Conservation (phyloP, 2,888 invertebrate genomes). For the Gymnocheta viridis region DNA sequence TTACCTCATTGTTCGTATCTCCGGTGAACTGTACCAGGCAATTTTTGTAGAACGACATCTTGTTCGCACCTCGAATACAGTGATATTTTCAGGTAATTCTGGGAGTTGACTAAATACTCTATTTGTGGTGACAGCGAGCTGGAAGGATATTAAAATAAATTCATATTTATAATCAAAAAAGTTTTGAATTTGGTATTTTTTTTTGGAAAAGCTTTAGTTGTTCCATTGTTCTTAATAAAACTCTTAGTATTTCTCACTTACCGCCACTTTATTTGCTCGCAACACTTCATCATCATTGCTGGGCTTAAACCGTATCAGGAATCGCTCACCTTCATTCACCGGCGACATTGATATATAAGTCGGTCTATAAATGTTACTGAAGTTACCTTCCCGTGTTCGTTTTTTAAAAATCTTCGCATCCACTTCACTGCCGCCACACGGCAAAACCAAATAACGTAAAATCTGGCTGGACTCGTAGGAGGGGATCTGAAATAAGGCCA, state of each 20-base stretch:
- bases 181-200: background rate
- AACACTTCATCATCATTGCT: conserved; percentile 83
- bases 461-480: conserved; percentile 21
- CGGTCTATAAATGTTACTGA: conserved; percentile 82
- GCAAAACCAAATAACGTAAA: conserved; percentile 83
- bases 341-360: conserved; percentile 81
- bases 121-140: conserved; percentile 83
- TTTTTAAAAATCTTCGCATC: conserved; percentile 82
- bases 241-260: conserved; percentile 75
- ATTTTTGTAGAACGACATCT: conserved; percentile 84
- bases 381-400: conserved; percentile 78
- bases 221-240: no score
- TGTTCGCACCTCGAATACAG: conserved; percentile 83
- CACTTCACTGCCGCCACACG: conserved; percentile 84
- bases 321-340: conserved; percentile 81
- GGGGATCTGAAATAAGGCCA: conserved; percentile 62
- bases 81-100: conserved; percentile 83
- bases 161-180: background rate
- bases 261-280: conserved; percentile 83
- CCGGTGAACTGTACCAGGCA: conserved; percentile 84
- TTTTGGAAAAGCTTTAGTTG: no score
- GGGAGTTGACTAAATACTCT: conserved; percentile 83
- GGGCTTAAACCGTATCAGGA: conserved; percentile 83
- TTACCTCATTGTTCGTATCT: conserved; percentile 81
- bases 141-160: conserved; percentile 2